Conservation (phyloP, 2,113 vertebrate genomes). For the Aptenodytes forsteri region DNA sequence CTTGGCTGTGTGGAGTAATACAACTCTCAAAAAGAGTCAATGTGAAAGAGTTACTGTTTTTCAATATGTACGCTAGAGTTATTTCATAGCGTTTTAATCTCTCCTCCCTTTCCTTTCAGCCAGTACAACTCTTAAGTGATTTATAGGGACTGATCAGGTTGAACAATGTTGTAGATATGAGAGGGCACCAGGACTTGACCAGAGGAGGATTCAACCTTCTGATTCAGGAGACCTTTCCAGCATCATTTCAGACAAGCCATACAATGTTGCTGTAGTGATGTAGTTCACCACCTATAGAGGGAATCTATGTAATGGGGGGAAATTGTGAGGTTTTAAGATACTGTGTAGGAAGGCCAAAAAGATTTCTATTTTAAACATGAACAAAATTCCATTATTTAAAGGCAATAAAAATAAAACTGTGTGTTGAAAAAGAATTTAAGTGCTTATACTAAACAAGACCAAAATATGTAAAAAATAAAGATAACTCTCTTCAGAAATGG, state of each 20-base stretch:
- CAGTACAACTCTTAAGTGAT: not conserved
- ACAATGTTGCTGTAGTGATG: not conserved
- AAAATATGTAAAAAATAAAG: not conserved
- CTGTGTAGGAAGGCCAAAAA: not conserved
- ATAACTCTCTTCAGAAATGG: not conserved
- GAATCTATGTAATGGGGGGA: not conserved
- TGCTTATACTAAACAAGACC: not conserved
- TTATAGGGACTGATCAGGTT: not conserved
- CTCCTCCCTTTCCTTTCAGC: not conserved
- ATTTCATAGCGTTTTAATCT: not conserved
- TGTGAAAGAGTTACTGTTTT: slow-evolving; percentile 20
- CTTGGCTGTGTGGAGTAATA: not conserved
- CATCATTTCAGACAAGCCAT: not conserved
- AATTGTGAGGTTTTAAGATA: not conserved
- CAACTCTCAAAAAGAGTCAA: not conserved
- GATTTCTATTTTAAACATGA: not conserved
- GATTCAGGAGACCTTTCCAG: not conserved
- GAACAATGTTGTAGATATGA: not conserved
- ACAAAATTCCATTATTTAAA: not conserved
- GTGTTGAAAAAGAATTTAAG: not conserved
- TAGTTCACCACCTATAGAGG: not conserved
- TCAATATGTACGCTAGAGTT: not conserved
- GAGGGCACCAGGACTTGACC: not conserved
- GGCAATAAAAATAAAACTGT: not conserved
- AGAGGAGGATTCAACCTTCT: not conserved